Evolutionary conservation across 1,140 invertebrate species (phyloP), one percentile per base, ranked within the genome.

Genomic region (Diachasmimorpha longicaudata): DNA sequence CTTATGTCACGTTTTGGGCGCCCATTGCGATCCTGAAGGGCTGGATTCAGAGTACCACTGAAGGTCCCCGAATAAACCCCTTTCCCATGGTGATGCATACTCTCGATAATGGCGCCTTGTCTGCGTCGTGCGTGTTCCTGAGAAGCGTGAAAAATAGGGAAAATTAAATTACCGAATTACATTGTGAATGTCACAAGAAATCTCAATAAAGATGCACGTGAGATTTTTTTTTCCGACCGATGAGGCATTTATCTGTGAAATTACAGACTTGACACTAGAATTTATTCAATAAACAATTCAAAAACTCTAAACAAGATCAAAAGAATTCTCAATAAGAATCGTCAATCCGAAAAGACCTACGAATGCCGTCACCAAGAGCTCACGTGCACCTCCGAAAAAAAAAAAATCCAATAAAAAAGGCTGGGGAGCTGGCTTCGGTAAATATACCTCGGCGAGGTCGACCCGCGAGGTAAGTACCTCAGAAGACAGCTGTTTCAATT

Each of bases 51-150:
- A 9, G 96, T 97, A 39, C 97, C 96, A 85, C 93, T 92, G 86
- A 94, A 94, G 31, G 94, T 95, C 44, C 94, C 95, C 19, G 94
- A 95, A 84, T 95, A 96, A 68, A 95, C 94, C 78, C 96, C 97
- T 86, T 96, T 96, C 55, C 96, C 95, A 81, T 97, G 95, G 85
- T 97, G 95, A 83, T 97, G 95, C 95, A 97, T 96, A 79, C 95
- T 96, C 83, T 97, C 95, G 82, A 97, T 97, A 81, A 97, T 95
- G 79, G 95, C 95, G 58, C 95, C 95, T 73, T 94, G 93, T 77
- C 88, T 86, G 55, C 86, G 87, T 78, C 86, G 85, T 9, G 87
- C 86, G 44, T 86, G 88, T 76, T 89, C 88, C 87, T 89, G 75
- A 78, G 75, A 23, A 39, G 37, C 44, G 23, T 69, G 63, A 58